phyloP scores from a whole-genome alignment of 1,140 invertebrate genomes.

The Drosophila serrata region DNA sequence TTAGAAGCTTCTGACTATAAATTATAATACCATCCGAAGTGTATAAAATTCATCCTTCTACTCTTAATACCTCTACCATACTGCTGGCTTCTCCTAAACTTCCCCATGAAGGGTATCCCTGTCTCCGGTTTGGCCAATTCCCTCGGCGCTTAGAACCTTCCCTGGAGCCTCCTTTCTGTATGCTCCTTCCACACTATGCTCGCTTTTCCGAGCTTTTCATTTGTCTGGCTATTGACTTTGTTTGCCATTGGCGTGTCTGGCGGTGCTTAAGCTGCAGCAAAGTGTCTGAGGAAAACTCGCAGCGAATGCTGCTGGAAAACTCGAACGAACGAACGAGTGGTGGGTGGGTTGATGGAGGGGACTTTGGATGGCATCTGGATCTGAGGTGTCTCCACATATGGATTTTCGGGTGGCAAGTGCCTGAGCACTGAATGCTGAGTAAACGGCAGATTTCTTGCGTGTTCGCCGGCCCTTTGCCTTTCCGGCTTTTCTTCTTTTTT shows the following conservation, averaged over 20 bases:
- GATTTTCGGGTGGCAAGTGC: constrained; percentile 35
- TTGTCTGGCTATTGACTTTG: constrained; percentile 82
- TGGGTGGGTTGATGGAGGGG: neutral
- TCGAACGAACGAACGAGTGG: neutral
- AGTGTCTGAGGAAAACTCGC: constrained; percentile 46
- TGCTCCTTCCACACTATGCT: constrained; percentile 12
- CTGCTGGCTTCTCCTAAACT: neutral
- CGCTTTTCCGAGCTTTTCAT: constrained; percentile 65
- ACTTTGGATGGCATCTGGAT: constrained; percentile 6
- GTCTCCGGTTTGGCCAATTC: neutral
- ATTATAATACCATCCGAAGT: no score
- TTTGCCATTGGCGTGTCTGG: constrained; percentile 78
- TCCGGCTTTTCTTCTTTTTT: constrained; percentile 18
- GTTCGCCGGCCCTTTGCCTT: constrained; percentile 49
- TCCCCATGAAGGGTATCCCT: neutral
- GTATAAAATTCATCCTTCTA: neutral
- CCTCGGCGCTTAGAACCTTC: constrained; percentile 19
- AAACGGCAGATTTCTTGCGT: constrained; percentile 76
- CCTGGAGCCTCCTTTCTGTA: constrained; percentile 21
- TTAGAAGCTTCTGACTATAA: no score
- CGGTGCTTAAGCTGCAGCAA: constrained; percentile 60
- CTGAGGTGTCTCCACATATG: constrained; percentile 51
- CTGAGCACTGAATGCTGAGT: constrained; percentile 36
- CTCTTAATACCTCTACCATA: no score
- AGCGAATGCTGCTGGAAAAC: constrained; percentile 23